phyloP scores from a whole-genome alignment of 2,888 invertebrate genomes.

The Zaprionus obscuricornis region DNA sequence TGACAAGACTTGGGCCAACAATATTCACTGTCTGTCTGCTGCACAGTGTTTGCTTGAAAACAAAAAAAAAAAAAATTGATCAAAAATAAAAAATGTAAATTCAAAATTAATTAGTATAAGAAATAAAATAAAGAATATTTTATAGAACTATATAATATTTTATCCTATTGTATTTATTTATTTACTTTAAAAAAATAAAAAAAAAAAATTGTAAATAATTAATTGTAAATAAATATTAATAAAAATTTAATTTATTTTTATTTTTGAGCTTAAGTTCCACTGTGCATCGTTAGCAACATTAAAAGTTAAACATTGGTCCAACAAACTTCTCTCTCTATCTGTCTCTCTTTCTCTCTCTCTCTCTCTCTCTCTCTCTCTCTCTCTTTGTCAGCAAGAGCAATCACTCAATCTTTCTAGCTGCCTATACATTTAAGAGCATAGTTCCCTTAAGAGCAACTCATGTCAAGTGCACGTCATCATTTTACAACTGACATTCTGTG shows the following conservation, averaged over 20 bases:
- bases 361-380: too few species aligned
- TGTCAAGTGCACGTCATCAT: constrained; percentile 49
- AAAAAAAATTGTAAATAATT: background rate
- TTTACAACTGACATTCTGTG: constrained; percentile 61
- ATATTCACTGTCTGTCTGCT: constrained; percentile 16
- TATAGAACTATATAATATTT: too few species aligned
- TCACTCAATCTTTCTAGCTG: constrained; percentile 53
- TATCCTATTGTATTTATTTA: too few species aligned
- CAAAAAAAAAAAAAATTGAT: background rate
- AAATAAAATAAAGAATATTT: too few species aligned
- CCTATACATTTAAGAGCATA: constrained; percentile 37
- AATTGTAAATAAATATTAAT: background rate
- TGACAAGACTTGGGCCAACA: constrained; percentile 55
- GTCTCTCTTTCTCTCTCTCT: too few species aligned
- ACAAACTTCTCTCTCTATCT: too few species aligned
- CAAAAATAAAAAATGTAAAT: background rate
- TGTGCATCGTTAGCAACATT: constrained; percentile 65
- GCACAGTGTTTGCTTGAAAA: constrained; percentile 25
- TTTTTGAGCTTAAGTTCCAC: constrained; percentile 10
- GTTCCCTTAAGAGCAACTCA: too few species aligned
- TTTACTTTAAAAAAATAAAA: background rate
- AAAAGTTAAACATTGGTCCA: too few species aligned
- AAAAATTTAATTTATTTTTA: background rate
- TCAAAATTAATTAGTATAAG: background rate
- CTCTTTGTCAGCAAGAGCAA: constrained; percentile 25